Base-by-base conservation (phyloP, 2,888 invertebrate species). In the Hesperia comma region DNA sequence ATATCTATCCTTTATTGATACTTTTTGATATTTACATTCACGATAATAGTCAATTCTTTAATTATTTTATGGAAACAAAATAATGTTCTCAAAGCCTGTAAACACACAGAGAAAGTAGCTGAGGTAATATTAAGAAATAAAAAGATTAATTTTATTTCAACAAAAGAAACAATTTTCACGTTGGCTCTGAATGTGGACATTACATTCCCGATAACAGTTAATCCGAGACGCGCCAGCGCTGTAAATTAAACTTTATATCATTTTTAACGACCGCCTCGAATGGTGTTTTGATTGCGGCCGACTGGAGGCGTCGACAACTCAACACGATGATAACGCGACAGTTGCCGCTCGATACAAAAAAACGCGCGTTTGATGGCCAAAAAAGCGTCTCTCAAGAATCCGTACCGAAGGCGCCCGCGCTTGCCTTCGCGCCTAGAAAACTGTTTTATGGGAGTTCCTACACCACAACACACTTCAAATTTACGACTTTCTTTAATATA, bases 271-370 rank as follows among this genome's bases (percentile, higher is more conserved):
- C 84, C 84, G 76, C 79, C 76, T 82, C 86, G 87, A 90, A 92
- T 91, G 90, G 89, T 90, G 90, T 91, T 92, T 92, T 92, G 92
- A 92, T 92, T 91, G 89, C 90, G 84, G 87, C 80, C 77, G 88
- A 86, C 87, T 88, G 89, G 88, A 92, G 92, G 92, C 92, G 92
- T 92, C 92, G 92, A 92, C 92, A 92, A 90, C 87, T 90, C 90
- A 83, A 90, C 92, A 90, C 87, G 88, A 82, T 82, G 92, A 92
- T 92, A 92, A 92, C 85, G 82, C 79, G 88, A 89, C 89, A 87
- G 81, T 90, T 87, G 87, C 87, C 82, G 85, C 76, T 76, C 77
- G 80, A 79, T 79, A 88, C 87, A 90, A 90, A 89, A 26, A 91
- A 90, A 91, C 83, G 85, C 87, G 77, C 79, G 74, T 86, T 90